Evolutionary conservation across 2,113 vertebrate genomes (phyloP).

Genomic region (Rafetus swinhoei): DNA sequence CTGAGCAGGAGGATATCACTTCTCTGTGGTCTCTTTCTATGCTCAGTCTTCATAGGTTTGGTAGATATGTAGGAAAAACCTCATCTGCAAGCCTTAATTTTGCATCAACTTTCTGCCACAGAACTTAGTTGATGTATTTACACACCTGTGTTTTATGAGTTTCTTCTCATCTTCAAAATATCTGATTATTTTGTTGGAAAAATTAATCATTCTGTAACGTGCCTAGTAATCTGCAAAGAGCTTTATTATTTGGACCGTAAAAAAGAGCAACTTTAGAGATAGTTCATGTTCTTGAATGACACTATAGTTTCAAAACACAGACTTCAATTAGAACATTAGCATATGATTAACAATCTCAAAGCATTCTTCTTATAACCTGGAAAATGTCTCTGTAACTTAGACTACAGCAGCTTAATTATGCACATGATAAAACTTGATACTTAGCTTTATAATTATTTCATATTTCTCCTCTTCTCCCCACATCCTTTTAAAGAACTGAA

Average conservation of each 20-base stretch:
- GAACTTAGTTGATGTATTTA: neutral
- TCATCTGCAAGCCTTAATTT: accelerated
- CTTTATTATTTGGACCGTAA: neutral
- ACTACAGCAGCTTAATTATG: neutral
- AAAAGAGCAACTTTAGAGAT: neutral
- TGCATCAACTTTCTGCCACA: neutral
- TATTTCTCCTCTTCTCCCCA: neutral
- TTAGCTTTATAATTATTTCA: neutral
- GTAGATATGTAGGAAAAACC: neutral
- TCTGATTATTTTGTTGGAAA: neutral
- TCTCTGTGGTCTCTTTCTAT: neutral
- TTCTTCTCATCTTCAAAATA: neutral
- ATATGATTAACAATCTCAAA: neutral
- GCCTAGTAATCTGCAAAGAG: neutral
- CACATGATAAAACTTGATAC: neutral
- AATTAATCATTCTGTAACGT: neutral
- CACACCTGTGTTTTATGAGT: neutral
- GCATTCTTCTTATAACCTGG: neutral
- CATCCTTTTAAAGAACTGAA: neutral
- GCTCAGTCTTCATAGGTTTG: neutral
- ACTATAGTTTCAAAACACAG: neutral
- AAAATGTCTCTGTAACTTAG: neutral
- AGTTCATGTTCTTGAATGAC: neutral
- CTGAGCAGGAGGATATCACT: neutral
- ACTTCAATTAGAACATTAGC: neutral